phyloP scores from a whole-genome alignment of 2,888 invertebrate genomes.

The Mellilla xanthometata region DNA sequence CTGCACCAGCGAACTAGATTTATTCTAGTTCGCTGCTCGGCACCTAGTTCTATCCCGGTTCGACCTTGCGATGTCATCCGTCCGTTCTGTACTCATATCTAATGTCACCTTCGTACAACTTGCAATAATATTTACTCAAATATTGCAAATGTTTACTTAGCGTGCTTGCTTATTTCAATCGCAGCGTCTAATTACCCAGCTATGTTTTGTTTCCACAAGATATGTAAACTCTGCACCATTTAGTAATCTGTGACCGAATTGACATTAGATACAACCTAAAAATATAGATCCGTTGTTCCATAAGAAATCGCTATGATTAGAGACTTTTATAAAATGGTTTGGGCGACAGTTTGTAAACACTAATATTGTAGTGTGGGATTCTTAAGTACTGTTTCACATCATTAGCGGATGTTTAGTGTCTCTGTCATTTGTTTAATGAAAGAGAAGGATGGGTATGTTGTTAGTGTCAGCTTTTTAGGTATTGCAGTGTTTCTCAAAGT shows the following conservation, averaged over 20 bases:
- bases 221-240: neutral
- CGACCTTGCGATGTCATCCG: too few relatives aligned
- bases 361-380: slow-evolving; percentile 58
- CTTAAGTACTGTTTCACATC: slow-evolving; percentile 5
- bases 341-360: slow-evolving; percentile 56
- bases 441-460: slow-evolving; percentile 16
- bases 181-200: slow-evolving; percentile 17
- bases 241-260: slow-evolving; percentile 7
- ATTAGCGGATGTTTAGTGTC: slow-evolving; percentile 21
- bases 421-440: slow-evolving; percentile 10
- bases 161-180: slow-evolving; percentile 8
- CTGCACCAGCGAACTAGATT: too few relatives aligned
- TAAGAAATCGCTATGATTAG: slow-evolving; percentile 4
- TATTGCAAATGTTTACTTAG: slow-evolving; percentile 7
- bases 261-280: slow-evolving; percentile 14
- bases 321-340: slow-evolving; percentile 34
- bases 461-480: neutral
- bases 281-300: slow-evolving; percentile 11
- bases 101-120: neutral
- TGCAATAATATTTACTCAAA: slow-evolving; percentile 6
- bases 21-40: too few relatives aligned
- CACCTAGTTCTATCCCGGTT: too few relatives aligned
- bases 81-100: too few relatives aligned
- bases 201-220: slow-evolving; percentile 10
- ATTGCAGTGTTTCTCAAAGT: too few relatives aligned